Percentiles rank a stretch among this genome's conserved stretches.
phyloP scores from a whole-genome alignment of 1,140 invertebrate species.

The Plutomurus gul region DNA sequence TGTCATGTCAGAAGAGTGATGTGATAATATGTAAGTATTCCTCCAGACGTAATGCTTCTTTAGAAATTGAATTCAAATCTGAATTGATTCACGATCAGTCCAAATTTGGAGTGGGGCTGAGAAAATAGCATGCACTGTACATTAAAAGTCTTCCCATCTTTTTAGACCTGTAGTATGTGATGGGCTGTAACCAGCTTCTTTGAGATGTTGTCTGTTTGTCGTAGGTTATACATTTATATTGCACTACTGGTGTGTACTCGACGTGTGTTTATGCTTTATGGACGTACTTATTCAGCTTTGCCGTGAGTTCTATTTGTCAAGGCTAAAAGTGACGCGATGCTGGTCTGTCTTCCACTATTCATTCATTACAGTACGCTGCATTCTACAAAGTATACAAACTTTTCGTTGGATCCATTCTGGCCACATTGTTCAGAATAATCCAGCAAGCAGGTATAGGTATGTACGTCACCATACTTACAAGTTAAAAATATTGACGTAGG shows the following conservation, averaged over 20 bases:
- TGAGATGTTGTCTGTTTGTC: background rate
- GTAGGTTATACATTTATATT: background rate
- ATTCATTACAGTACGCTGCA: too few relatives aligned
- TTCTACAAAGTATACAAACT: too few relatives aligned
- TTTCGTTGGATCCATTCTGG: too few relatives aligned
- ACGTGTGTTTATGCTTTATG: background rate
- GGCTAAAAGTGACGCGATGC: background rate
- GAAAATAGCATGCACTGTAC: slow-evolving; percentile 3
- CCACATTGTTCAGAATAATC: too few relatives aligned
- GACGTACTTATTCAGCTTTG: background rate
- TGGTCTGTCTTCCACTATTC: background rate
- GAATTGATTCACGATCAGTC: slow-evolving; percentile 33
- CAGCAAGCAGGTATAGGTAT: too few relatives aligned
- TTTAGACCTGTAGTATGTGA: background rate
- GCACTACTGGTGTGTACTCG: background rate
- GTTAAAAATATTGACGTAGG: too few relatives aligned
- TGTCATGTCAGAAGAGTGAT: background rate
- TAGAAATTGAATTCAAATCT: background rate
- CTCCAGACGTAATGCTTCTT: background rate
- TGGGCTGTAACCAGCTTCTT: background rate
- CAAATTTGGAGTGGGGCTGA: slow-evolving; percentile 22
- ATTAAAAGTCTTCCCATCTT: slow-evolving; percentile 22
- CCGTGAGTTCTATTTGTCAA: slow-evolving; percentile 17
- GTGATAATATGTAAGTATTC: background rate
- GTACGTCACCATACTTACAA: too few relatives aligned